These are phyloP conservation scores for Stenichneumon culpator DNA, from an alignment of 2,888 invertebrate genomes.

Conservation along the genomic window DNA sequence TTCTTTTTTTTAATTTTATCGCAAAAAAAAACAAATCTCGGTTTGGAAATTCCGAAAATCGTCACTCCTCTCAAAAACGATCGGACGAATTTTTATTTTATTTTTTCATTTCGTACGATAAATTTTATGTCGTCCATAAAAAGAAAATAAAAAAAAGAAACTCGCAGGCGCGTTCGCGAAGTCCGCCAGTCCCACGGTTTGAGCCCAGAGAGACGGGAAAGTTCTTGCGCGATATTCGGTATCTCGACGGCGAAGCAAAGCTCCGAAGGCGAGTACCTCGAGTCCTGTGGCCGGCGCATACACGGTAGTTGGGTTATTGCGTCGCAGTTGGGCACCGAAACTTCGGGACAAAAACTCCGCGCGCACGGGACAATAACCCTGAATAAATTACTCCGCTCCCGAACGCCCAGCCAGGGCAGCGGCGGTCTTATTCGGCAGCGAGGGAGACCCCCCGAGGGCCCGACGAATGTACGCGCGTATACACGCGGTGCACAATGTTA, in stretches of 20 bases:
- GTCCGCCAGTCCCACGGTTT: not conserved
- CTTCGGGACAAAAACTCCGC: conserved; percentile 76
- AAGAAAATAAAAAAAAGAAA: not conserved
- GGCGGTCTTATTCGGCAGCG: conserved; percentile 51
- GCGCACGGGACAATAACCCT: conserved; percentile 80
- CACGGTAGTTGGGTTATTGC: conserved; percentile 29
- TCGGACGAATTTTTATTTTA: not conserved
- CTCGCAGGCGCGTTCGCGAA: not conserved
- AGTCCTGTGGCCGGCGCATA: not conserved
- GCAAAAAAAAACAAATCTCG: not conserved
- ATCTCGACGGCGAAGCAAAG: not conserved
- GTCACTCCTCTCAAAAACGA: not conserved
- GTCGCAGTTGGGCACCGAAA: conserved; percentile 21
- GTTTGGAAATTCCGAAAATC: not conserved
- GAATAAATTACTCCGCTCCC: conserved; percentile 78
- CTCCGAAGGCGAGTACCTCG: not conserved
- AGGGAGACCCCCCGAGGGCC: conserved; percentile 13
- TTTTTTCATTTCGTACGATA: not conserved
- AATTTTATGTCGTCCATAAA: not conserved
- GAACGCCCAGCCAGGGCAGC: conserved; percentile 21
- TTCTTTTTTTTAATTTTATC: not conserved
- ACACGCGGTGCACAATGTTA: not conserved
- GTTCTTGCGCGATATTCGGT: conserved; percentile 71
- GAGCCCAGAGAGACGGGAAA: conserved; percentile 30
- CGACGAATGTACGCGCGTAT: not conserved